Evolutionary conservation across 1,140 invertebrate genomes (phyloP), one percentile per base, ranked within the genome.

Genomic region (Ptiloglossa arizonensis): DNA sequence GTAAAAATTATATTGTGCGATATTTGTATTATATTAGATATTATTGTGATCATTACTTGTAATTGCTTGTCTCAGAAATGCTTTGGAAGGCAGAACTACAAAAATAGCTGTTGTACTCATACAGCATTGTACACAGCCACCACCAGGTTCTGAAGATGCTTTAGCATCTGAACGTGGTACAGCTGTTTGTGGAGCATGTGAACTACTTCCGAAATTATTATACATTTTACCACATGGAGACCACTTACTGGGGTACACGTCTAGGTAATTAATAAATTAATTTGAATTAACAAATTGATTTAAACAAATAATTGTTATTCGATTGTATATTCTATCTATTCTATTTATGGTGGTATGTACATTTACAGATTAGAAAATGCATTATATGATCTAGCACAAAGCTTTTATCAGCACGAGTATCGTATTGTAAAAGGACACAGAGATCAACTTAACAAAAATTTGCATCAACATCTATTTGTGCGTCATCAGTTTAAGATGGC

Each of bases 401-500:
- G 94, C 78, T 99, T 98, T 93, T 99, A 99, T 92, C 96, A 97
- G 79, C 95, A 96, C 70, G 96, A 98, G 93, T 95, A 97, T n/a
- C 95, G 96, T 87, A 94, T 95, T 68, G 95, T 99, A 8, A 97
- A 98, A 91, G 95, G 95, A 50, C 97, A 99, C 91, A 94, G 96
- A 81, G 98, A 99, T 89, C 96, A 98, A 87, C 93, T 99, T 15
- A 98, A 98, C 86, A 98, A 98, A 93, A 97, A 96, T 15, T 96
- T 96, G 19, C 98, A 99, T 93, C 96, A 77, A 88, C 96, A 97
- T 84, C 93, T 99, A 24, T 98, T 97, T 94, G 97, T 99, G 5
- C 93, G 98, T 29, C 98, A 99, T 94, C 97, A 98, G 86, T 99
- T 99, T 89, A 99, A 99, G 93, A 96, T 99, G 89, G 99, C 96